Percentiles rank a stretch among this genome's conserved stretches.
phyloP scores from a whole-genome alignment of 2,113 vertebrate species.

The Corapipo altera region DNA sequence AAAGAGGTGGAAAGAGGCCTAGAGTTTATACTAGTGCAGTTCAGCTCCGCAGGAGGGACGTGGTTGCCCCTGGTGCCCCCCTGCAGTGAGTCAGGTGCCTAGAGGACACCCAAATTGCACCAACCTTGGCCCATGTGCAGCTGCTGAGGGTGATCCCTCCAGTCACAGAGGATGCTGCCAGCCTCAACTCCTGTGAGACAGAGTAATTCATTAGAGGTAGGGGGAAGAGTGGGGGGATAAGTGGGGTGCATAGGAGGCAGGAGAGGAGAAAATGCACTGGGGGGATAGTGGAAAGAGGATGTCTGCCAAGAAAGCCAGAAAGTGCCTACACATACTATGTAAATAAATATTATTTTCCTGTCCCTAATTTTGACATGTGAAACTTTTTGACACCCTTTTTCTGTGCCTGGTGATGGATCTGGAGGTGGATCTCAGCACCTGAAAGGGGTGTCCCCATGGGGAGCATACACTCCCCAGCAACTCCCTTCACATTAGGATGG shows the following conservation, averaged over 20 bases:
- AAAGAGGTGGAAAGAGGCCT: not conserved
- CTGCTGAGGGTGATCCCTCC: not conserved
- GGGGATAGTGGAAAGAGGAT: not conserved
- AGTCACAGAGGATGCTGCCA: not conserved
- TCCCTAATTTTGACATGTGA: not conserved
- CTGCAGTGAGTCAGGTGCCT: not conserved
- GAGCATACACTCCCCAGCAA: not conserved
- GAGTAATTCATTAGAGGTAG: not conserved
- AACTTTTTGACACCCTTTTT: not conserved
- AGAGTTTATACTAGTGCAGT: not conserved
- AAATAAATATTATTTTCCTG: not conserved
- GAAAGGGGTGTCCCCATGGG: not conserved
- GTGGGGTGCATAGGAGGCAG: not conserved
- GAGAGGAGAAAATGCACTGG: not conserved
- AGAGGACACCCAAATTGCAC: not conserved
- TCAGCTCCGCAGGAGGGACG: not conserved
- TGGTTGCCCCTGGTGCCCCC: rapidly evolving
- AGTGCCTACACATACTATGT: rapidly evolving
- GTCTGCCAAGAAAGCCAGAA: not conserved
- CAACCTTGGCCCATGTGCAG: rapidly evolving
- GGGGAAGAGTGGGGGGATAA: rapidly evolving
- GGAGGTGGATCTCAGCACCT: not conserved
- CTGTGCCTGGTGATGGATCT: not conserved
- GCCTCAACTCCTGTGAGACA: not conserved
- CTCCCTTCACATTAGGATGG: rapidly evolving